Evolutionary conservation across 2,888 invertebrate genomes (phyloP).

Genomic region (Sympetrum striolatum): DNA sequence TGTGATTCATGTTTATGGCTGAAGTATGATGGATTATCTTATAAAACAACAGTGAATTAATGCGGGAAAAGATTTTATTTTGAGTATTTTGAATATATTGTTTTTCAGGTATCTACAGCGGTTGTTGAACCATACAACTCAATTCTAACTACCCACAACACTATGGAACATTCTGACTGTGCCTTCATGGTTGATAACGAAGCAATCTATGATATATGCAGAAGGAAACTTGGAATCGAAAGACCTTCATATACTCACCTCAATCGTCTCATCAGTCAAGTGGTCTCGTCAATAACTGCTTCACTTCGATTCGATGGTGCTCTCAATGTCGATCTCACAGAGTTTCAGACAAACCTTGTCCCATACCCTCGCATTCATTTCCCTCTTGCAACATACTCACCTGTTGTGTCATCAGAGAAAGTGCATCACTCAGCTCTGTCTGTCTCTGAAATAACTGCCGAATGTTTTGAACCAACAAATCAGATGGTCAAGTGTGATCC

Average conservation of each 20-base stretch:
- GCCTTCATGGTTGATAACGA: slow-evolving; percentile 96
- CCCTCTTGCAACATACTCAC: slow-evolving; percentile 61
- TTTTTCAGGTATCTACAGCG: slow-evolving; percentile 79
- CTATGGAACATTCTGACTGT: slow-evolving; percentile 85
- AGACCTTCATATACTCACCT: slow-evolving; percentile 84
- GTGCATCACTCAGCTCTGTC: slow-evolving; percentile 78
- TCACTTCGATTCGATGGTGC: slow-evolving; percentile 62
- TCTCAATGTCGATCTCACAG: slow-evolving; percentile 63
- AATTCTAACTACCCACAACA: slow-evolving; percentile 88
- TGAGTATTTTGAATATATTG: background rate
- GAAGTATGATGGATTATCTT: background rate
- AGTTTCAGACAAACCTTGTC: slow-evolving; percentile 60
- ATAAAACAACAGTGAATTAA: background rate
- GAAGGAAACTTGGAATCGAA: slow-evolving; percentile 81
- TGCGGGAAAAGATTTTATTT: background rate
- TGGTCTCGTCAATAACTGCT: slow-evolving; percentile 61
- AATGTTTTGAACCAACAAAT: slow-evolving; percentile 87
- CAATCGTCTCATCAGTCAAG: slow-evolving; percentile 78
- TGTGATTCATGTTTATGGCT: background rate
- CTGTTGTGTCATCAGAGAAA: slow-evolving; percentile 70
- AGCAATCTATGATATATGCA: slow-evolving; percentile 93
- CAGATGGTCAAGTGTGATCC: slow-evolving; percentile 93
- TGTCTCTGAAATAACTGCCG: slow-evolving; percentile 82
- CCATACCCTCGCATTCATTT: slow-evolving; percentile 65
- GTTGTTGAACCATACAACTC: slow-evolving; percentile 96